Conservation (phyloP, 2,113 vertebrate genomes). For the Psittacula cyanocephala region DNA sequence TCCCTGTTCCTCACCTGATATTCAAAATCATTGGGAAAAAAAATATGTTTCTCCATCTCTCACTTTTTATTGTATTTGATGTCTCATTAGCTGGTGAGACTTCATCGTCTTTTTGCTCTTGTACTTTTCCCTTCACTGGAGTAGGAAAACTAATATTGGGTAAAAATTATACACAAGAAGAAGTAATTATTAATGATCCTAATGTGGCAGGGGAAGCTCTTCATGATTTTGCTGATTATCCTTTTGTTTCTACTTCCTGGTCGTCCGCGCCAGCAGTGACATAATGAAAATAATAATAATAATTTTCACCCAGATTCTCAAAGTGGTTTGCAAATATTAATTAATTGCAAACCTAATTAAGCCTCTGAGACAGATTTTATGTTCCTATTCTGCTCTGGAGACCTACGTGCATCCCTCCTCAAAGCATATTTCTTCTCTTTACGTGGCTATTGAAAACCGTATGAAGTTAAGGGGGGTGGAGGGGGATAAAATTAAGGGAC, state of each 20-base stretch:
- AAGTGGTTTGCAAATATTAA: slow-evolving; percentile 64
- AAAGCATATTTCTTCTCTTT: neutral
- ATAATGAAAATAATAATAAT: slow-evolving; percentile 59
- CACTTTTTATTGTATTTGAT: neutral
- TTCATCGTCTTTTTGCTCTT: neutral
- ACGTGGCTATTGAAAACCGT: neutral
- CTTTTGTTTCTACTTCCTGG: slow-evolving; percentile 48
- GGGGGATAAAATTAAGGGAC: neutral
- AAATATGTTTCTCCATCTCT: neutral
- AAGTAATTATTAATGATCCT: slow-evolving; percentile 24
- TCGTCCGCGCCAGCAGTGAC: slow-evolving; percentile 2
- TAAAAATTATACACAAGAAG: neutral
- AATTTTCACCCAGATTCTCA: slow-evolving; percentile 36
- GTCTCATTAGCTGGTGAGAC: neutral
- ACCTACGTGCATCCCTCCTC: neutral
- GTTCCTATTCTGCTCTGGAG: slow-evolving; percentile 30
- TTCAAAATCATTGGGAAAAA: neutral
- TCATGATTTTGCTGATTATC: neutral
- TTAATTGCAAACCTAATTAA: slow-evolving; percentile 59
- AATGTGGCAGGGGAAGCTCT: neutral
- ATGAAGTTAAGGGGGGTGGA: neutral
- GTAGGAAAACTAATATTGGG: neutral
- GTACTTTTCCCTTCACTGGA: neutral
- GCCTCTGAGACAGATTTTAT: slow-evolving; percentile 55
- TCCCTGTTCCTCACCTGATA: neutral